Evolutionary conservation across 1,140 invertebrate genomes (phyloP).

Genomic region (Cheumatopsyche charites): DNA sequence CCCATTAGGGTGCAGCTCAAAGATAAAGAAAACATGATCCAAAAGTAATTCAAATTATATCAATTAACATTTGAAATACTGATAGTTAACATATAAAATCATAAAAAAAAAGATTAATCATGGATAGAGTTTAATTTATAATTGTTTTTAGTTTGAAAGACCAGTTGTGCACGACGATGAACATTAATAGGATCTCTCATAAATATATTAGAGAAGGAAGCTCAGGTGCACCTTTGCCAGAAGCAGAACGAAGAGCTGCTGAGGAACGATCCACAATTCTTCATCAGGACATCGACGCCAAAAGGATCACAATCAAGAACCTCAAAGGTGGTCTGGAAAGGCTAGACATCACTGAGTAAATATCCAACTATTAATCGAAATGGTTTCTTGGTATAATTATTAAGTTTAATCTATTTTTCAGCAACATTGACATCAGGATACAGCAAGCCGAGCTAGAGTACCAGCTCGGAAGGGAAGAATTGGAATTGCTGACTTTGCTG

Average conservation of each 20-base stretch:
- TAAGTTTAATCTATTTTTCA: too few species aligned
- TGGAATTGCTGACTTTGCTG: constrained; percentile 80
- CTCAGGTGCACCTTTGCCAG: constrained; percentile 57
- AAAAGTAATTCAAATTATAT: constrained; percentile 70
- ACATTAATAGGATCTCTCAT: constrained; percentile 53
- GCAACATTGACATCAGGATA: constrained; percentile 88
- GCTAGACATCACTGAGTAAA: constrained; percentile 81
- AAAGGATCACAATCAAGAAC: constrained; percentile 75
- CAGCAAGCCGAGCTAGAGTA: constrained; percentile 89
- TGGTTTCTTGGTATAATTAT: too few species aligned
- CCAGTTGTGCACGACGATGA: constrained; percentile 66
- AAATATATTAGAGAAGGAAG: constrained; percentile 51
- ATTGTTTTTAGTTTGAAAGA: constrained; percentile 64
- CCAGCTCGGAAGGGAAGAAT: constrained; percentile 83
- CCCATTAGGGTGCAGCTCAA: constrained; percentile 69
- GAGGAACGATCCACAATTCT: constrained; percentile 72
- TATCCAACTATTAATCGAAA: constrained; percentile 37
- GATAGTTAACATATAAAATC: background rate
- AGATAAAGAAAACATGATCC: constrained; percentile 83
- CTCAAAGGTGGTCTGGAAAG: constrained; percentile 75
- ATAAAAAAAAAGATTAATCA: constrained; percentile 19
- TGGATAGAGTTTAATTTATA: background rate
- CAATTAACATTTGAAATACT: too few species aligned
- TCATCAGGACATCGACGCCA: constrained; percentile 73
- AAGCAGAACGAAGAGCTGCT: constrained; percentile 68